Evolutionary conservation across 1,140 invertebrate genomes (phyloP).

Genomic region (Aphelinus atriplicis): DNA sequence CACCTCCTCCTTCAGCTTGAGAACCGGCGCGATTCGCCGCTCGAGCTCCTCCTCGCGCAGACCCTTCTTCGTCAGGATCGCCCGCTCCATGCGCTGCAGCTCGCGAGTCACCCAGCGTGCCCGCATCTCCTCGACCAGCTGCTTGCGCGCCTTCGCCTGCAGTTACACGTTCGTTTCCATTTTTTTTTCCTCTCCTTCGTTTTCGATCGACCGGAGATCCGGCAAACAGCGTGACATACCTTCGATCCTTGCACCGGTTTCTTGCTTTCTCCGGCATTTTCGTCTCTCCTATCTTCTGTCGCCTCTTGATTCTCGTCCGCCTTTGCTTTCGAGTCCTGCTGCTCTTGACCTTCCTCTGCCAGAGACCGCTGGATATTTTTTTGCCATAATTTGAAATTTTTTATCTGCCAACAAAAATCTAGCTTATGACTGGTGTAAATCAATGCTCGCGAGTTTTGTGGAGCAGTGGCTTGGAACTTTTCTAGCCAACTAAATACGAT

Average conservation of each 20-base stretch:
- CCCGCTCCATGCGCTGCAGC: constrained; percentile 62
- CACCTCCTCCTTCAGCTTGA: constrained; percentile 59
- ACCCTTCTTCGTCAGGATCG: constrained; percentile 63
- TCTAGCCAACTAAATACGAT: no score
- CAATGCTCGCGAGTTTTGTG: no score
- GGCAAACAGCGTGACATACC: no score
- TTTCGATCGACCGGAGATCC: no score
- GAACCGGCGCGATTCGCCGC: constrained; percentile 58
- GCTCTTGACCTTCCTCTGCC: neutral
- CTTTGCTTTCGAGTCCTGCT: constrained; percentile 43
- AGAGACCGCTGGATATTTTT: neutral
- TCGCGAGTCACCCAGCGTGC: constrained; percentile 59
- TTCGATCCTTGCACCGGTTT: neutral
- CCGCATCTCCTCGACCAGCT: constrained; percentile 56
- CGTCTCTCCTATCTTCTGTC: constrained; percentile 31
- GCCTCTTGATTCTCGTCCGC: constrained; percentile 33
- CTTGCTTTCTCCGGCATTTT: constrained; percentile 23
- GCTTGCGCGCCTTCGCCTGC: constrained; percentile 47
- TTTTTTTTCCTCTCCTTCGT: constrained; percentile 4
- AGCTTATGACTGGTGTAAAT: no score
- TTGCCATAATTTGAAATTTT: constrained; percentile 47
- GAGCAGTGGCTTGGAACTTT: no score
- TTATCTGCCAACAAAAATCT: constrained; percentile 41
- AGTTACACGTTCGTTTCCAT: constrained; percentile 5
- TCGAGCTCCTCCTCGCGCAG: constrained; percentile 63